phyloP scores from a whole-genome alignment of 2,113 vertebrate genomes.

The Macroglossus sobrinus region DNA sequence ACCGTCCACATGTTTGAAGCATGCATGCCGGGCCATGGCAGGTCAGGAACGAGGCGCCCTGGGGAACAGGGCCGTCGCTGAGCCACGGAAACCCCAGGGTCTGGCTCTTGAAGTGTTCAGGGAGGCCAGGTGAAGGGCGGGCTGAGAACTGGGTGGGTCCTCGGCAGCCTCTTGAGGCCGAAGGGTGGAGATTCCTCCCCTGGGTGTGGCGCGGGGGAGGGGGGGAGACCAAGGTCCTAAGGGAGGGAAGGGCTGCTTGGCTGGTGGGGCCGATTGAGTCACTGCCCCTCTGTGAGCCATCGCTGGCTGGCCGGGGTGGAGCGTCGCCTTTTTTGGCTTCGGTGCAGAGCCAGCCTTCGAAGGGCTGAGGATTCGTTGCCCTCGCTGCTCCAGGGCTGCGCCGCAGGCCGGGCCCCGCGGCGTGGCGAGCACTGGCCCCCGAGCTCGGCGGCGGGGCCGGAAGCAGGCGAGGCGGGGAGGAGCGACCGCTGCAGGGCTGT shows the following conservation, averaged over 20 bases:
- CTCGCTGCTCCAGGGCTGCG: background rate
- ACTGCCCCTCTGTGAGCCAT: background rate
- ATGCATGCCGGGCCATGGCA: background rate
- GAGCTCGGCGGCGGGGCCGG: no score
- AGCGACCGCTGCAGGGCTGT: no score
- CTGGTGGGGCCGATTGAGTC: background rate
- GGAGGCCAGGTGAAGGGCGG: background rate
- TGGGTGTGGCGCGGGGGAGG: background rate
- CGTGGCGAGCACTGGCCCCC: background rate
- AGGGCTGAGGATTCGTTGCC: background rate
- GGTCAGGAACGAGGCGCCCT: rapidly evolving
- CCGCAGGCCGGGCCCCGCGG: background rate
- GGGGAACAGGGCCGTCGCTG: background rate
- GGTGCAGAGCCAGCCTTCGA: background rate
- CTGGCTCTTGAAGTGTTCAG: background rate
- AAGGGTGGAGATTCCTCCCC: background rate
- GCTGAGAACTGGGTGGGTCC: background rate
- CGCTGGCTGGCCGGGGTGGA: background rate
- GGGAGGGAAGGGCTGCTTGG: background rate
- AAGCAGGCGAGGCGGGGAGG: background rate
- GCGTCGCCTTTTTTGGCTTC: background rate
- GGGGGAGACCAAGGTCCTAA: background rate
- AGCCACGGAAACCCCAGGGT: background rate
- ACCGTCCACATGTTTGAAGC: background rate
- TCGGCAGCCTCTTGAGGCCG: rapidly evolving